Percentiles rank a stretch among this genome's conserved stretches.
phyloP scores from a whole-genome alignment of 2,797 vertebrate genomes.

The Corythornis leucogaster region DNA sequence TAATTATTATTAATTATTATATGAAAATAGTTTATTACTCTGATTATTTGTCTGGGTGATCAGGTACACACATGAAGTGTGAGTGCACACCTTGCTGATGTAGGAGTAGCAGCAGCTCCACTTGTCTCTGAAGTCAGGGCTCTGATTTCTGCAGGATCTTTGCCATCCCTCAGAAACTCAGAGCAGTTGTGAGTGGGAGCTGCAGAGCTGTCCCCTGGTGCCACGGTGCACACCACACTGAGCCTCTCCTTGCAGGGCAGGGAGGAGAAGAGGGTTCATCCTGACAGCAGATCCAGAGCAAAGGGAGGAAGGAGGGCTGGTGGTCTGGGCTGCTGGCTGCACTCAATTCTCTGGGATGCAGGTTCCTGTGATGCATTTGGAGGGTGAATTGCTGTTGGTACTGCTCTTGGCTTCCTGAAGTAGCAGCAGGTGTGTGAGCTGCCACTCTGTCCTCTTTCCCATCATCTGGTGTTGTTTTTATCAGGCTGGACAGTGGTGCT shows the following conservation, averaged over 20 bases:
- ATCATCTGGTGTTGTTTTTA: not conserved
- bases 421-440: not conserved
- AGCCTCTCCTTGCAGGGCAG: not conserved
- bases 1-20: too few relatives aligned
- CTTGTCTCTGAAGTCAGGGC: not conserved
- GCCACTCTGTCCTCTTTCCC: not conserved
- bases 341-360: not conserved
- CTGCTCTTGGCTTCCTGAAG: not conserved
- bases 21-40: too few relatives aligned
- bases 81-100: not conserved
- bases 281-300: not conserved
- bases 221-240: accelerated
- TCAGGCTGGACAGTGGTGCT: not conserved
- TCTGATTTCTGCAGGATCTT: not conserved
- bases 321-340: not conserved
- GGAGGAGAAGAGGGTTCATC: not conserved
- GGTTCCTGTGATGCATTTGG: not conserved
- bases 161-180: not conserved
- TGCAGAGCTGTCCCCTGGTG: not conserved
- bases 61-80: not conserved
- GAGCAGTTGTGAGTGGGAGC: not conserved
- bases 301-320: accelerated
- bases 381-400: not conserved
- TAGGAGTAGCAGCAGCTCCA: not conserved
- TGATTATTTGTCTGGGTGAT: not conserved